phyloP scores from a whole-genome alignment of 2,113 vertebrate genomes.

The Microcebus tavaratra region DNA sequence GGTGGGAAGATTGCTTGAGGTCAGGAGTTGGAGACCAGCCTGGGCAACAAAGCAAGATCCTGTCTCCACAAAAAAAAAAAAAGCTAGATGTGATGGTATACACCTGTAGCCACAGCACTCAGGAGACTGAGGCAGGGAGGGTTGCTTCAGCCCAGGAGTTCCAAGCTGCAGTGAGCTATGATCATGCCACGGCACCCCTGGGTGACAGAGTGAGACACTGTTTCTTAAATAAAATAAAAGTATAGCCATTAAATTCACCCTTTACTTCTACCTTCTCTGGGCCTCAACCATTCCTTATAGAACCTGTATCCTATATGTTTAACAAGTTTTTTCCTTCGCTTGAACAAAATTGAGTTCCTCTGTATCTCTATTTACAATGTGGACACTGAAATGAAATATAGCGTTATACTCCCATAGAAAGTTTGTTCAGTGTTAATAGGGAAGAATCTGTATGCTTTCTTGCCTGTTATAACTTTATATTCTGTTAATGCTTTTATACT shows the following conservation, averaged over 20 bases:
- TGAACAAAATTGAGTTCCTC: neutral
- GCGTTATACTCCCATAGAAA: neutral
- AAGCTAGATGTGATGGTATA: too few relatives aligned
- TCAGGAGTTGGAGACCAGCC: too few relatives aligned
- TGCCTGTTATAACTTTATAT: constrained; percentile 35
- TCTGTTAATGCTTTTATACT: neutral
- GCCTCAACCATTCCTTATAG: neutral
- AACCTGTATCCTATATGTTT: neutral
- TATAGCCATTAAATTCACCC: neutral
- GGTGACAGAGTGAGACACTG: too few relatives aligned
- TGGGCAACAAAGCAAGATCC: too few relatives aligned
- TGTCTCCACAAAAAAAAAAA: too few relatives aligned
- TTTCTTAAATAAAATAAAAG: too few relatives aligned
- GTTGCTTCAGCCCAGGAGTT: too few relatives aligned
- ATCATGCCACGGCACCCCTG: too few relatives aligned
- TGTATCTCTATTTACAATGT: neutral
- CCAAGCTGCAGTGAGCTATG: too few relatives aligned
- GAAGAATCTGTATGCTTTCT: neutral
- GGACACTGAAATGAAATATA: neutral
- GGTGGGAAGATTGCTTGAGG: too few relatives aligned
- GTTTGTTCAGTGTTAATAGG: neutral
- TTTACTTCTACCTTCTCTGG: neutral
- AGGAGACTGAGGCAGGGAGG: too few relatives aligned
- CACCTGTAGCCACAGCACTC: too few relatives aligned
- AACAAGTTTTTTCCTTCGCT: neutral